These are phyloP conservation scores for Babyrousa celebensis DNA, from an alignment of 2,797 vertebrate species.

Conservation along the genomic window DNA sequence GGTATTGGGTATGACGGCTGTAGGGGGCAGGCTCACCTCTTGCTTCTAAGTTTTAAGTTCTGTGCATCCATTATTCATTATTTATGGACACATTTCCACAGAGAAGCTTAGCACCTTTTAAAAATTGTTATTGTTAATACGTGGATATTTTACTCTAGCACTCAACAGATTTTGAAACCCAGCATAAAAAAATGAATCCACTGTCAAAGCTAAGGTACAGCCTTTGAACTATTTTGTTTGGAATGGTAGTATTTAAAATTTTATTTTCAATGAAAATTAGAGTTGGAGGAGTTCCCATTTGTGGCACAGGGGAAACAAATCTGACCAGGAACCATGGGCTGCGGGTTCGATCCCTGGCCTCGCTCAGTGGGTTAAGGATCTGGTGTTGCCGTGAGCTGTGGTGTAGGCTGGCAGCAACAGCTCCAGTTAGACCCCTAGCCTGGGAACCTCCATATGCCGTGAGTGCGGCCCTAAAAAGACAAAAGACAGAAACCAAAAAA, in stretches of 20 bases:
- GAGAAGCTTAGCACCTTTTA: not conserved
- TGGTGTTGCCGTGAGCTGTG: too few species aligned
- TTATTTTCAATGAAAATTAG: not conserved
- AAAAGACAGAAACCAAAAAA: too few species aligned
- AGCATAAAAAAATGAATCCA: not conserved
- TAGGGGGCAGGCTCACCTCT: not conserved
- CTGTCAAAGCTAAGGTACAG: not conserved
- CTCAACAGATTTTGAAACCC: not conserved
- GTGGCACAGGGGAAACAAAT: too few species aligned
- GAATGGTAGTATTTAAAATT: conserved; percentile 29
- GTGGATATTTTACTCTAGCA: not conserved
- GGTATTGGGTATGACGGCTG: too few species aligned
- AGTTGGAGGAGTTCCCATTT: not conserved
- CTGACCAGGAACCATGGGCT: too few species aligned
- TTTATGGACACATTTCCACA: not conserved
- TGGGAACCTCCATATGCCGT: too few species aligned
- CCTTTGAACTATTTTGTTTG: conserved; percentile 23
- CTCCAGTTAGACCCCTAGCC: too few species aligned
- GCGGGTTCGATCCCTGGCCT: too few species aligned
- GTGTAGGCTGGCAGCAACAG: too few species aligned
- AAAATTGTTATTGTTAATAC: not conserved
- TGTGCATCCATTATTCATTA: not conserved
- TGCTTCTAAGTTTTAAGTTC: not conserved
- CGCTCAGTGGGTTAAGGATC: too few species aligned
- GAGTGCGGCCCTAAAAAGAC: too few species aligned